Evolutionary conservation across 1,140 invertebrate species (phyloP), one percentile per base, ranked within the genome.

Genomic region (Apolygus lucorum): DNA sequence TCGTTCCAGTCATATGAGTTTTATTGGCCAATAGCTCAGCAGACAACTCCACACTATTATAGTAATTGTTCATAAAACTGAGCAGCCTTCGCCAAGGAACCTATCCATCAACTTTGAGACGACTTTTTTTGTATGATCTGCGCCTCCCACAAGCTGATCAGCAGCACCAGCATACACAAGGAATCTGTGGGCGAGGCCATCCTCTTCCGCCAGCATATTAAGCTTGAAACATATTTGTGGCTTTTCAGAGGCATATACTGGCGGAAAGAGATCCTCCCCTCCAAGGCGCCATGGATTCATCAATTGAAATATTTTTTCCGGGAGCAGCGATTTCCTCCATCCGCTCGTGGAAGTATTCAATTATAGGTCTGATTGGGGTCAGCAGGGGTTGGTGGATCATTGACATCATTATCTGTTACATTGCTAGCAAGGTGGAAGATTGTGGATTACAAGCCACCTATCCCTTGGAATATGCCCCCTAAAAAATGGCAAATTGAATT

Each of bases 1-100:
- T 28, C 22, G 74, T 74, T 27, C 71, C 73, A 65, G 67, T 68
- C 14, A 66, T 17, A 66, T 73, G 63, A 59, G 72, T 74, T 13
- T 72, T 70, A 25, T 70, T 25, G 21, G 64, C 49, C 22, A 71
- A 65, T 29, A 74, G 24, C 13, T 21, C 25, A 17, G 28, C 29
- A 42, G 74, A n/a, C 54, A 63, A 34, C 11, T 2, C 8, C 2
- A 70, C 34, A 65, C 68, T 70, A 52, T 70, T 70, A 29, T 70
- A 65, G 49, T 49, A 70, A 65, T 65, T 65, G 26, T 70, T 63
- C 59, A 70, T 63, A 28, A 70, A 11, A 70, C 4, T 25, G 11
- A 1, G 27, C 63, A 34, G 2, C 68, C 68, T 24, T 64, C 42
- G 2, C 42, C 42, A 26, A 63, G 2, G 1, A 13, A 29, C 4